These are phyloP conservation scores for Linepithema humile DNA, from an alignment of 1,140 invertebrate species.

Conservation along the genomic window DNA sequence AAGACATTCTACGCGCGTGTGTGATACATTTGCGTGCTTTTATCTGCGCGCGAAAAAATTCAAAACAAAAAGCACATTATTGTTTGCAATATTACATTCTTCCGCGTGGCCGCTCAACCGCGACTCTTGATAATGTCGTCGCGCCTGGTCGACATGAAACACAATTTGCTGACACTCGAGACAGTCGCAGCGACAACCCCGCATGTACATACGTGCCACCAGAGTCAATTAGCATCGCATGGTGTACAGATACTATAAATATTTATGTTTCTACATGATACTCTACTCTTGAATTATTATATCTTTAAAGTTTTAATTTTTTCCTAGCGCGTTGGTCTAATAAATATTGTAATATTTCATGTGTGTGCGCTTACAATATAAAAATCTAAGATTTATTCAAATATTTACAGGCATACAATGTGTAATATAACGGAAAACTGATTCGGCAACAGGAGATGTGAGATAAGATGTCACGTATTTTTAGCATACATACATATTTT, in stretches of 20 bases:
- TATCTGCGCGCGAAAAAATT: not conserved
- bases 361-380: not conserved
- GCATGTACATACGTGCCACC: constrained; percentile 79
- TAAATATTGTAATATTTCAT: not conserved
- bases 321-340: not conserved
- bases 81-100: constrained; percentile 45
- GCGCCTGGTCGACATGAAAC: constrained; percentile 14
- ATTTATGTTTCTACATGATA: not conserved
- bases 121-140: not conserved
- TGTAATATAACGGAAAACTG: not conserved
- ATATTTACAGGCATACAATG: not conserved
- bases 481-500: not conserved
- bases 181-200: constrained; percentile 77
- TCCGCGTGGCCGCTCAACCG: not conserved
- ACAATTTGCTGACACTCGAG: constrained; percentile 29
- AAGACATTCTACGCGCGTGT: not conserved
- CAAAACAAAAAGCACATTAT: not conserved
- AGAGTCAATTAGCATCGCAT: constrained; percentile 81
- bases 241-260: constrained; percentile 60
- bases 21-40: not conserved
- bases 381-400: not conserved
- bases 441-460: not conserved
- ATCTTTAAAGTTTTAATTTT: not conserved
- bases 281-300: not conserved
- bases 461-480: too few relatives aligned